Percentiles rank a stretch among this genome's conserved stretches.
Evolutionary conservation across 2,797 vertebrate genomes (phyloP).

Genomic region (Artibeus jamaicensis): DNA sequence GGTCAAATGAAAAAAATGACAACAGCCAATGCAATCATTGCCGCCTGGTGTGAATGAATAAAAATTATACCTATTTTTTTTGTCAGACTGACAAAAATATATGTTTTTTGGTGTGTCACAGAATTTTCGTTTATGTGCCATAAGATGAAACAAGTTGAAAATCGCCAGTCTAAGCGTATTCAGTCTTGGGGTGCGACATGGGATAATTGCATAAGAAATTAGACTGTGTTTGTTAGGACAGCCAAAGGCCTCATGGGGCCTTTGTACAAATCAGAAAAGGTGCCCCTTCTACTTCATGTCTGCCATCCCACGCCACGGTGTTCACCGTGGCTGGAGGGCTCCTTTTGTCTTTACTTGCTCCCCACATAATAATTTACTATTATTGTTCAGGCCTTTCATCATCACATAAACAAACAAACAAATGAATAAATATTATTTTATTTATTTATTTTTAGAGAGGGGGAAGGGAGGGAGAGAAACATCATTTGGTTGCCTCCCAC

Average conservation of each 20-base stretch:
- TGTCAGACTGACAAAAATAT: not conserved
- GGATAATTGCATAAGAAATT: not conserved
- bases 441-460: not conserved
- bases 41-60: not conserved
- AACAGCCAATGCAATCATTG: not conserved
- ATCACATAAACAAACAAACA: not conserved
- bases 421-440: no score
- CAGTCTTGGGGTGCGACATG: not conserved
- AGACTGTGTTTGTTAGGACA: not conserved
- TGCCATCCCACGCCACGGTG: accelerated
- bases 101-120: not conserved
- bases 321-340: not conserved
- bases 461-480: not conserved
- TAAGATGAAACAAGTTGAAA: not conserved
- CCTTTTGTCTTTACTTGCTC: not conserved
- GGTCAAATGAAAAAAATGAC: not conserved
- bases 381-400: not conserved
- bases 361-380: not conserved
- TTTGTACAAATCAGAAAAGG: not conserved
- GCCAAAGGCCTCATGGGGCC: not conserved
- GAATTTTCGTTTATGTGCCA: not conserved
- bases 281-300: not conserved
- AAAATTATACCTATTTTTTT: not conserved
- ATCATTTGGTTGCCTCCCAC: not conserved
- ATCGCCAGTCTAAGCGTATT: not conserved